Evolutionary conservation across 2,888 invertebrate genomes (phyloP), one percentile per base, ranked within the genome.

Genomic region (Arctia plantaginis): DNA sequence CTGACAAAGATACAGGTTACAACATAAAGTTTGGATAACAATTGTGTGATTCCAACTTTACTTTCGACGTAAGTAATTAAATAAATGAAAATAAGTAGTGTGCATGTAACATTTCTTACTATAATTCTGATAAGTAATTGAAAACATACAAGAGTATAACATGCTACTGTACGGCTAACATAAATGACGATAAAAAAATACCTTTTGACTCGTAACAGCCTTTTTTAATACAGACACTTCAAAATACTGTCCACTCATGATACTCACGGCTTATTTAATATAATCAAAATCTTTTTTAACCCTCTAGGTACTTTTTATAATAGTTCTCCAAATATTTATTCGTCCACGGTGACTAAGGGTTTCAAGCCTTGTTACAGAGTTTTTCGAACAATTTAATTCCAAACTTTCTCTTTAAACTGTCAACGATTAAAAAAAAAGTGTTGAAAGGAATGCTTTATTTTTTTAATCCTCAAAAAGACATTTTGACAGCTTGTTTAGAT

Each of bases 261-360:
- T 78, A n/a, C n/a, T n/a, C n/a, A n/a, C n/a, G n/a, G n/a, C n/a
- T n/a, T n/a, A n/a, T n/a, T n/a, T n/a, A n/a, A n/a, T n/a, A n/a
- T n/a, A n/a, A n/a, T n/a, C n/a, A n/a, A n/a, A n/a, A 77, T 70
- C 68, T 79, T 82, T 87, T 87, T 83, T 68, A 39, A 62, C 27
- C 66, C 66, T 47, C 66, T 68, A 35, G 23, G 66, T 69, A 62
- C 44, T 69, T 74, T 74, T 74, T 80, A 79, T 83, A 77, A 23
- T 59, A 69, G 79, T 85, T 91, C 91, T 93, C 92, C 91, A 89
- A 92, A 92, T 89, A 89, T 92, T 92, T 90, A 86, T 87, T 76
- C 82, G 73, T 74, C 78, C 81, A 84, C 85, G 85, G 84, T 91
- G 91, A 85, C 84, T 79, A 88, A 88, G 87, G 86, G 69, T 80